Conservation (phyloP, 2,888 invertebrate species). For the Cosmia pyralina region DNA sequence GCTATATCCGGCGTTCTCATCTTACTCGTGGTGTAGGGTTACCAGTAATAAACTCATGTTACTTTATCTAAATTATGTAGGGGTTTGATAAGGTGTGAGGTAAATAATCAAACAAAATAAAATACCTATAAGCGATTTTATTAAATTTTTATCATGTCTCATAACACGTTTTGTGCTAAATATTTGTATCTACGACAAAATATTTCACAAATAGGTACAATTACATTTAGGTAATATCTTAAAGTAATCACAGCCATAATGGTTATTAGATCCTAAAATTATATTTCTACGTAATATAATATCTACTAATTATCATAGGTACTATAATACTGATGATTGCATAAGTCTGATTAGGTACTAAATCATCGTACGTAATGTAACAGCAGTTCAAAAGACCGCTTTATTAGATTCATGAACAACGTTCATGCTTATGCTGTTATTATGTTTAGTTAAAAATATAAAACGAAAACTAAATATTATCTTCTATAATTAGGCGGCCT, state of each 20-base stretch:
- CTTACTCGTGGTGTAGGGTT: neutral
- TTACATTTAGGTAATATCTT: slow-evolving; percentile 22
- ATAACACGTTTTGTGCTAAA: slow-evolving; percentile 6
- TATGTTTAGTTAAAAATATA: slow-evolving; percentile 14
- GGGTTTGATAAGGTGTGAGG: neutral
- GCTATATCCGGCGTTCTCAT: neutral
- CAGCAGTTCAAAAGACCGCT: slow-evolving; percentile 8
- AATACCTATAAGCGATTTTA: slow-evolving; percentile 29
- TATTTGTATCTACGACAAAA: slow-evolving; percentile 1
- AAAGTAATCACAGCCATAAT: slow-evolving; percentile 68
- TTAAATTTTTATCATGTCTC: neutral
- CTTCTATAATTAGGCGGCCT: slow-evolving; percentile 37
- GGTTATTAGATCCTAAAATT: slow-evolving; percentile 48
- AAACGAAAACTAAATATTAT: neutral
- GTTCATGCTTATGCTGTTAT: slow-evolving; percentile 1
- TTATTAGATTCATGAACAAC: slow-evolving; percentile 1
- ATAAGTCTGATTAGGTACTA: slow-evolving; percentile 16
- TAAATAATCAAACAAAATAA: slow-evolving; percentile 13
- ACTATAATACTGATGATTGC: slow-evolving; percentile 56
- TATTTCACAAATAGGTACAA: slow-evolving; percentile 5
- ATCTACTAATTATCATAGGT: slow-evolving; percentile 11
- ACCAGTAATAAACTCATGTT: neutral
- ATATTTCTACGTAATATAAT: slow-evolving; percentile 2
- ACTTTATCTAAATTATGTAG: neutral
- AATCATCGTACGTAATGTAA: slow-evolving; percentile 15